Evolutionary conservation across 2,113 vertebrate species (phyloP).

Genomic region (Mohoua ochrocephala): DNA sequence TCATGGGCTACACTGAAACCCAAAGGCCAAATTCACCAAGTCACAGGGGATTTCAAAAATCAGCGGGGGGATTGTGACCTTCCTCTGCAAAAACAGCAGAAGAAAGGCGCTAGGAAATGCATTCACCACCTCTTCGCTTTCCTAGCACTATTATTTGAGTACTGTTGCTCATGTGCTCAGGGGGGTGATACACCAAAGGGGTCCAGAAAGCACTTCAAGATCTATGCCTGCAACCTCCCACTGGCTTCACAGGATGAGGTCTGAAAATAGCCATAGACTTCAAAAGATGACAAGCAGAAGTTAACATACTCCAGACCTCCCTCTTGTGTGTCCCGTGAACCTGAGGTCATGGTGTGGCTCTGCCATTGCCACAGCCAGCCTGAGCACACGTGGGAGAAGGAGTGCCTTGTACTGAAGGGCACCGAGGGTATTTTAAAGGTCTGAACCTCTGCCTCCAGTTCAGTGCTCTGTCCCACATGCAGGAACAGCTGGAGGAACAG

Average conservation of each 20-base stretch:
- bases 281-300: not conserved
- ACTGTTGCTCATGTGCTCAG: not conserved
- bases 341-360: not conserved
- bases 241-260: not conserved
- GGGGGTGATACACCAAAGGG: not conserved
- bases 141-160: not conserved
- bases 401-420: not conserved
- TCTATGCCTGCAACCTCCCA: not conserved
- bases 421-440: not conserved
- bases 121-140: not conserved
- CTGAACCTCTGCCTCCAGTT: not conserved
- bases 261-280: not conserved
- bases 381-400: not conserved
- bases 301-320: not conserved
- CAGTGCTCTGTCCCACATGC: not conserved
- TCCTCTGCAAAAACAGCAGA: not conserved
- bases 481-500: not conserved
- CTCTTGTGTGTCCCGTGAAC: not conserved
- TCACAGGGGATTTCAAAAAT: not conserved
- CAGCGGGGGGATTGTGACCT: not conserved
- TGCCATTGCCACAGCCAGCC: not conserved
- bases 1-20: not conserved
- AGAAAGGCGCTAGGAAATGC: not conserved
- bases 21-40: not conserved
- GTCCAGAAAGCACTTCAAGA: not conserved